Evolutionary conservation across 2,113 vertebrate genomes (phyloP).

Genomic region (Phalacrocorax pelagicus): DNA sequence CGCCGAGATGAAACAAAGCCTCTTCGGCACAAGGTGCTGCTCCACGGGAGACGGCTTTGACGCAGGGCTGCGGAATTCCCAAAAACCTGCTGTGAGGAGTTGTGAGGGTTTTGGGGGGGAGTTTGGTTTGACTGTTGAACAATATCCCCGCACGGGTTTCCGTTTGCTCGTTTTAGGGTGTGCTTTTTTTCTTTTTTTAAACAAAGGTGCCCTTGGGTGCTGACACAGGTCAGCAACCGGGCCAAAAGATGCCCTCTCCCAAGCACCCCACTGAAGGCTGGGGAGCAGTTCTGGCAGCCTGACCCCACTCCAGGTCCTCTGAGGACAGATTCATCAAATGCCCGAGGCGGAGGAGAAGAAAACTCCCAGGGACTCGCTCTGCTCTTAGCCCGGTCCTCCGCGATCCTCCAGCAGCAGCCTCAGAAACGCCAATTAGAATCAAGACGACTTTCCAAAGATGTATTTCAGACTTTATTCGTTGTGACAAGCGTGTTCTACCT

Average conservation of each 20-base stretch:
- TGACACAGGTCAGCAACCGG: background rate
- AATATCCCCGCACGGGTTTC: background rate
- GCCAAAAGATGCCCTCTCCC: background rate
- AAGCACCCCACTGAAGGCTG: background rate
- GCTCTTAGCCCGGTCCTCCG: background rate
- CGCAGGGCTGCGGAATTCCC: background rate
- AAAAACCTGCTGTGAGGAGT: background rate
- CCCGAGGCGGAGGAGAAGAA: fast-evolving
- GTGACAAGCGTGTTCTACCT: background rate
- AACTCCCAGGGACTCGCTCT: background rate
- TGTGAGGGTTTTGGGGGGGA: background rate
- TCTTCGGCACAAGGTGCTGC: background rate
- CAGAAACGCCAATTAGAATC: background rate
- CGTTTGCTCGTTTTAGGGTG: fast-evolving
- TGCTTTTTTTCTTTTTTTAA: background rate
- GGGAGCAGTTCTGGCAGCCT: background rate
- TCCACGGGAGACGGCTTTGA: background rate
- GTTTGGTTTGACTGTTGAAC: background rate
- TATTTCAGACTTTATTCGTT: background rate
- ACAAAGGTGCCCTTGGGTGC: background rate
- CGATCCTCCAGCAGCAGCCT: background rate
- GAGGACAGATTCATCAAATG: fast-evolving
- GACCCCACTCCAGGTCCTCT: background rate
- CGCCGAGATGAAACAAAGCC: background rate
- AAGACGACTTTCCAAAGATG: background rate